Base-by-base conservation (phyloP, 2,888 invertebrate species). In the Ennomos erosarius region DNA sequence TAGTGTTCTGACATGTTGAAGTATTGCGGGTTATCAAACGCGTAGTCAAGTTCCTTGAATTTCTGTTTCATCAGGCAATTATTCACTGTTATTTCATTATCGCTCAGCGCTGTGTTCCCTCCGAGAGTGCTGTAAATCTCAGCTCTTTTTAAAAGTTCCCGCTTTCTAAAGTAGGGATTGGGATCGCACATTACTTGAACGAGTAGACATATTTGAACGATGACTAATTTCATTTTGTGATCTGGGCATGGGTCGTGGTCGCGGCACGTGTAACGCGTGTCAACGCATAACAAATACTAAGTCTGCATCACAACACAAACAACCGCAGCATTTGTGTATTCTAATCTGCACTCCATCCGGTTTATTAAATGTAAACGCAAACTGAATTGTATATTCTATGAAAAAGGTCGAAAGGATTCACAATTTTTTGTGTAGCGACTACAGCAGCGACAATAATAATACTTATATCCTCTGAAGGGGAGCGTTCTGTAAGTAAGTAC, bases 1-100 rank as follows among this genome's bases (percentile, higher is more conserved):
- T 95, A 95, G 75, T 96, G 96, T 26, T 90, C 89, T 0, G 95
- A 93, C 1, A 96, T 94, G 42, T 94, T 92, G 76, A 94, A 96
- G 13, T 89, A 82, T 56, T 88, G 85, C 0, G 94, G 94, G 59
- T 93, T 85, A n/a, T 83, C 75, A 68, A 92, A 88, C 53, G 93
- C 94, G 69, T 91, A 88, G 10, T 93, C 79, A 13, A 93, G 75
- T 77, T 95, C 95, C 1, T 79, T 67, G 12, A 82, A 78, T 72
- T 95, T 95, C 42, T 88, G 85, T 38, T 74, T 71, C 95, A 95
- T 95, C 10, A 95, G 82, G 10, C 94, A 89, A 44, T 88, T 80
- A 76, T 95, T 95, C 44, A 93, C 94, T 1, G 67, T 59, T 0
- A 73, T 50, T 81, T 95, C 95, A 9, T 90, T 85, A 8, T 81